Evolutionary conservation across 2,888 invertebrate species (phyloP), one percentile per base, ranked within the genome.

Genomic region (Acronicta leporina): DNA sequence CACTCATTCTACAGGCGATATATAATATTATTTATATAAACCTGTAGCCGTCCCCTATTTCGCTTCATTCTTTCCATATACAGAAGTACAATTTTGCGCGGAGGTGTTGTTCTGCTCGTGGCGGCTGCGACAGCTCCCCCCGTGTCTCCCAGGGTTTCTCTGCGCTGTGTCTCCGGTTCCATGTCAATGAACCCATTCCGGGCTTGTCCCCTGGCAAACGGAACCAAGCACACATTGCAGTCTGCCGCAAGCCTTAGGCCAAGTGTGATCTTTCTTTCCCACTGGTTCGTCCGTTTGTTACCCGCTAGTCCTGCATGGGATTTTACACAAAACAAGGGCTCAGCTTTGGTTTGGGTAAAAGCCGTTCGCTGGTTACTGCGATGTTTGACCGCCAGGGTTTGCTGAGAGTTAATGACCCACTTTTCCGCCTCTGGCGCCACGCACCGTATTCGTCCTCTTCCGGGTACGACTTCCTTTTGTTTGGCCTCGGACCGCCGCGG

Each of bases 401-500:
- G 38, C 0, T 13, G 38, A 5, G 20, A 5, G n/a, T 38, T 10
- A 10, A 2, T 5, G 6, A 13, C 10, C 10, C 6, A 3, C 5
- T 8, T 38, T 38, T 38, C 10, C 5, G 13, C 11, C 10, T 8
- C 38, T 13, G 38, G 49, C 1, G 49, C 49, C 13, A 41, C 49
- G 10, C n/a, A 10, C 0, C 49, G 20, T 20, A 49, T 49, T 9
- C 49, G 15, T 9, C 16, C 6, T 13, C 27, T 49, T 27, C n/a
- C 49, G 4, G 57, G 66, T 41, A 47, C 25, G 10, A 69, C 60
- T 11, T 53, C 27, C 14, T 35, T 62, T 35, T 71, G n/a, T 75
- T 59, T 62, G 10, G 7, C 55, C 2, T 62, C 49, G 27, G 54
- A 47, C 75, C 73, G 72, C 73, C 75, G 73, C 15, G 72, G 73